A percentile compares a stretch with the other conserved stretches of the same genome.
These are phyloP conservation scores for Diuraphis noxia DNA, from an alignment of 1,140 invertebrate genomes.

Conservation along the genomic window DNA sequence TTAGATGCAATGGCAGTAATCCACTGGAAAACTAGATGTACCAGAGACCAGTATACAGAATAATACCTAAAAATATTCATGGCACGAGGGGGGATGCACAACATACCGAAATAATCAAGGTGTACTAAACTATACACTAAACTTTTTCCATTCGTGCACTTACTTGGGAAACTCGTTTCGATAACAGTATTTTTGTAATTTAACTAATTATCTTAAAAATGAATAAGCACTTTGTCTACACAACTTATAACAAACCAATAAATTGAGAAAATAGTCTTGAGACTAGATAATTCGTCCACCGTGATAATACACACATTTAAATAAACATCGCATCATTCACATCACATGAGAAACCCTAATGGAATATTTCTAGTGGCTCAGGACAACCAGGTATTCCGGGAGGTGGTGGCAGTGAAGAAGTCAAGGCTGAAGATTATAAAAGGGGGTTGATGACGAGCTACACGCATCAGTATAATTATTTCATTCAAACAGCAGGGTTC, in stretches of 20 bases:
- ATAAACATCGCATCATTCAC: background rate
- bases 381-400: background rate
- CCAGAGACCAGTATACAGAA: background rate
- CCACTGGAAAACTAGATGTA: background rate
- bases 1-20: background rate
- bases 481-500: conserved; percentile 34
- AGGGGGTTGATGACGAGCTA: conserved; percentile 32
- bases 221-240: background rate
- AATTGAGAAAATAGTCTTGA: background rate
- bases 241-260: background rate
- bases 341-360: conserved; percentile 30
- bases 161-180: background rate
- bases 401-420: background rate
- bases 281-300: background rate
- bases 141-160: background rate
- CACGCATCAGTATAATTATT: conserved; percentile 49
- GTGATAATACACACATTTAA: background rate
- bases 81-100: background rate
- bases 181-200: background rate
- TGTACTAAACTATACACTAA: background rate
- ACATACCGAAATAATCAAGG: background rate
- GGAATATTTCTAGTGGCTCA: background rate
- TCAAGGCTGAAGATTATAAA: conserved; percentile 45
- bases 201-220: background rate
- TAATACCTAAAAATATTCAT: background rate